Evolutionary conservation across 2,888 invertebrate species (phyloP), one percentile per base, ranked within the genome.

Genomic region (Lasiommata megera): DNA sequence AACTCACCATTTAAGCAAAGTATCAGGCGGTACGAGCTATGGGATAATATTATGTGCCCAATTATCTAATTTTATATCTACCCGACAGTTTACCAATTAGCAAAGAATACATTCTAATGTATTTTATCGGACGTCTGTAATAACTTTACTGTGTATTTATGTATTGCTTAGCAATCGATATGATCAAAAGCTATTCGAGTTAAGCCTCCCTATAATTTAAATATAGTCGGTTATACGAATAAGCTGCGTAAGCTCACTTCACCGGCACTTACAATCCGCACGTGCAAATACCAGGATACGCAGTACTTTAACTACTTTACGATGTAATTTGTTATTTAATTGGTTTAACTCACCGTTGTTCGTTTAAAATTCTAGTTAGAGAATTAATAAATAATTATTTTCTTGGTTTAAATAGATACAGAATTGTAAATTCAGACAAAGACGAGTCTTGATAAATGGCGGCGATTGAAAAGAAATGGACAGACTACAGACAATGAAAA

Each of bases 371-470:
- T n/a, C 51, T 34, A 44, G 28, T 14, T 16, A 16, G 8, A 38
- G 28, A 18, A 14, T 11, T 43, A 23, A 54, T 52, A 44, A 38
- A 34, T 23, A 38, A 57, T 12, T 54, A 29, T 60, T 47, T 51
- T 23, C 18, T 38, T 28, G n/a, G 53, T 51, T 51, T 55, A 17
- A 43, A 58, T 60, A 57, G 54, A 56, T 60, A 29, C 11, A 14
- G 51, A 16, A 16, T n/a, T n/a, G n/a, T n/a, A n/a, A n/a, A n/a
- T 41, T 14, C 16, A 57, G 56, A 62, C 59, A 65, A 63, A 65
- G 60, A 65, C 58, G 54, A 55, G 47, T 40, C 43, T 55, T 18
- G 28, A 57, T 29, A 47, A 61, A 60, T 64, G 63, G 63, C 62
- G 59, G 62, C 57, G 60, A 56, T 50, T 58, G 48, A 62, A 62